Conservation (phyloP, 1,140 invertebrate genomes). For the Diachasma alloeum region DNA sequence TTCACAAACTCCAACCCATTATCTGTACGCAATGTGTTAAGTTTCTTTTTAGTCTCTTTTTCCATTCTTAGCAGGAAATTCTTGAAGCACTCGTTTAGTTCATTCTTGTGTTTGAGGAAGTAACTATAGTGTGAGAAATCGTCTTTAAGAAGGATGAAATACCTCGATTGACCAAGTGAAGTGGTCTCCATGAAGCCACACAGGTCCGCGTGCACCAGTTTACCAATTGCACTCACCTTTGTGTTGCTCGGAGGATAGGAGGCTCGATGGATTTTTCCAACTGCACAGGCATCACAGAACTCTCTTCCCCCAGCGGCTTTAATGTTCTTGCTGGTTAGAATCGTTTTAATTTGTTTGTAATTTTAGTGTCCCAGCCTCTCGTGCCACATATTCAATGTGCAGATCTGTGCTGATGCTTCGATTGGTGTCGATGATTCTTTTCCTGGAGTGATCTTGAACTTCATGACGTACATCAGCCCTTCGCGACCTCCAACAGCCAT, state of each 20-base stretch:
- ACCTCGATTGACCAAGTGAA: conserved; percentile 28
- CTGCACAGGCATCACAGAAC: conserved; percentile 50
- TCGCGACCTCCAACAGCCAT: conserved; percentile 40
- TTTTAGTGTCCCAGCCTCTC: conserved; percentile 55
- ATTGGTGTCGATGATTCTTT: too few species aligned
- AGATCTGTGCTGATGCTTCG: too few species aligned
- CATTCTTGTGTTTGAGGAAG: conserved; percentile 36
- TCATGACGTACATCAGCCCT: too few species aligned
- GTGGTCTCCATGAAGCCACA: not conserved
- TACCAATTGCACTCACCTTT: too few species aligned
- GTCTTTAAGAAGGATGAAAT: conserved; percentile 39
- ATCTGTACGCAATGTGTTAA: conserved; percentile 17
- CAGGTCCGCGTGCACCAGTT: too few species aligned
- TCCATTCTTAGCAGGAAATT: conserved; percentile 17
- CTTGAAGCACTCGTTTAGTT: conserved; percentile 18
- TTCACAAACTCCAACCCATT: conserved; percentile 24
- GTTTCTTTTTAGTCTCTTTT: not conserved
- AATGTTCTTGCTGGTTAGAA: conserved; percentile 42
- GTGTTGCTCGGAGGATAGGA: too few species aligned
- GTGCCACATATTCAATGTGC: conserved; percentile 42
- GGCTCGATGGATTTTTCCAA: conserved; percentile 50
- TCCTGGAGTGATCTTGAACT: too few species aligned
- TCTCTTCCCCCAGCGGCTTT: conserved; percentile 24
- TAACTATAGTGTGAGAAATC: conserved; percentile 37
- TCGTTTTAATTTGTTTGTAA: conserved; percentile 42